Conservation (phyloP, 2,797 vertebrate species). For the Ptychadena robeensis region DNA sequence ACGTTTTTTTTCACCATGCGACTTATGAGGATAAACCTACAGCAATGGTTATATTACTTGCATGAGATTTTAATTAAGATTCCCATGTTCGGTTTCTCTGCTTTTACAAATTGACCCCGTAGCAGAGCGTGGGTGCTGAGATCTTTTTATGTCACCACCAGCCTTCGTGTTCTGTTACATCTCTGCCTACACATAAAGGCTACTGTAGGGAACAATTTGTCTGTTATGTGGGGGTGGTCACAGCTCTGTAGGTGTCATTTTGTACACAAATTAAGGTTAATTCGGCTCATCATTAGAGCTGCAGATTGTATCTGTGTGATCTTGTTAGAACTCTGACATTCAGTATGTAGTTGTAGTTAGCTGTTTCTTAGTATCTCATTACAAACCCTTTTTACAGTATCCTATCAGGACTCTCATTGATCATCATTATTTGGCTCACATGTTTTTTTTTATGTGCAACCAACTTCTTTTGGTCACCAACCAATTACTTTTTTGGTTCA, state of each 20-base stretch:
- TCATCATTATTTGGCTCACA: slow-evolving; percentile 19
- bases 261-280: slow-evolving; percentile 43
- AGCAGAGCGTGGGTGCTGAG: slow-evolving; percentile 17
- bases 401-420: not conserved
- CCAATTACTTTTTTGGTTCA: not conserved
- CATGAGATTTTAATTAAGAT: not conserved
- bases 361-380: slow-evolving; percentile 23
- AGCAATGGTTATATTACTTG: not conserved
- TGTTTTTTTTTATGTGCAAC: not conserved
- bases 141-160: slow-evolving; percentile 10
- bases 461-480: not conserved
- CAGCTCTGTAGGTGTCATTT: not conserved
- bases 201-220: not conserved
- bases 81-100: not conserved
- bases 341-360: not conserved
- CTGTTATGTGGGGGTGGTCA: not conserved
- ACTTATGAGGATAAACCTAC: not conserved
- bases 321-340: slow-evolving; percentile 41
- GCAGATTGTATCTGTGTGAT: slow-evolving; percentile 33
- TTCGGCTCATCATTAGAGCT: slow-evolving; percentile 21
- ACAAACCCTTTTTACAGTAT: not conserved
- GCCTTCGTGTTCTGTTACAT: slow-evolving; percentile 12
- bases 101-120: slow-evolving; percentile 13
- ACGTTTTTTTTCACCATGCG: not conserved
- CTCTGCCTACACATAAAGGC: slow-evolving; percentile 29